phyloP scores from a whole-genome alignment of 2,113 vertebrate genomes.

The Rhinopomastus cyanomelas region DNA sequence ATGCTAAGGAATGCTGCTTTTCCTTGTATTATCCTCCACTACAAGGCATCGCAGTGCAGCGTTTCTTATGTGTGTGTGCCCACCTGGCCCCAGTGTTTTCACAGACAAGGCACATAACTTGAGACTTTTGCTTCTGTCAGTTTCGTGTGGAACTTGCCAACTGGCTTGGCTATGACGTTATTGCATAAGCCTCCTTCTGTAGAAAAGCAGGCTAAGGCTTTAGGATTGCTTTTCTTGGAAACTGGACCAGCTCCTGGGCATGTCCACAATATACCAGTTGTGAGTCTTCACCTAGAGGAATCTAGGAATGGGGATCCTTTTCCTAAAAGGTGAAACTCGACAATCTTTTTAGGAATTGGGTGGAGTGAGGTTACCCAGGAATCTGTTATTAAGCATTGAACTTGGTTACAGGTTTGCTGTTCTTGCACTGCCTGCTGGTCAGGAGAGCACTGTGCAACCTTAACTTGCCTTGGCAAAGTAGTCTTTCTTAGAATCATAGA shows the following conservation, averaged over 20 bases:
- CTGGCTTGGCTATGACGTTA: slow-evolving; percentile 14
- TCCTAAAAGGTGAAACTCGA: background rate
- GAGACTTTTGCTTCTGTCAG: slow-evolving; percentile 54
- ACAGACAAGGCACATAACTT: slow-evolving; percentile 1
- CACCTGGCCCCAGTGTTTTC: background rate
- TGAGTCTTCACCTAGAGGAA: background rate
- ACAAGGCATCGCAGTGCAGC: background rate
- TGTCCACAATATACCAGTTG: background rate
- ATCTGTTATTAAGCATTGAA: background rate
- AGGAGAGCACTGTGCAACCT: background rate
- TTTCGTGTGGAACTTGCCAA: slow-evolving; percentile 25
- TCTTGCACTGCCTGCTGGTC: background rate
- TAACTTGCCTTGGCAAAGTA: background rate
- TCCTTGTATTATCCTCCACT: background rate
- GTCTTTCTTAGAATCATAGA: too few relatives aligned
- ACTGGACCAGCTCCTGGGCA: background rate
- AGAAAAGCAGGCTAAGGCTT: slow-evolving; percentile 46
- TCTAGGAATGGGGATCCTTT: slow-evolving; percentile 37
- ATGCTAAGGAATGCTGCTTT: background rate
- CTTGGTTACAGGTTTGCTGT: background rate
- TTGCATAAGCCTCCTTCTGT: slow-evolving; percentile 57
- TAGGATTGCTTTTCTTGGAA: slow-evolving; percentile 55
- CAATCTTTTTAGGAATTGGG: background rate
- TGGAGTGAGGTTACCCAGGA: background rate
- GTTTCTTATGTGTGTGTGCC: background rate